phyloP scores from a whole-genome alignment of 2,113 vertebrate genomes.

The Ptilonorhynchus violaceus region DNA sequence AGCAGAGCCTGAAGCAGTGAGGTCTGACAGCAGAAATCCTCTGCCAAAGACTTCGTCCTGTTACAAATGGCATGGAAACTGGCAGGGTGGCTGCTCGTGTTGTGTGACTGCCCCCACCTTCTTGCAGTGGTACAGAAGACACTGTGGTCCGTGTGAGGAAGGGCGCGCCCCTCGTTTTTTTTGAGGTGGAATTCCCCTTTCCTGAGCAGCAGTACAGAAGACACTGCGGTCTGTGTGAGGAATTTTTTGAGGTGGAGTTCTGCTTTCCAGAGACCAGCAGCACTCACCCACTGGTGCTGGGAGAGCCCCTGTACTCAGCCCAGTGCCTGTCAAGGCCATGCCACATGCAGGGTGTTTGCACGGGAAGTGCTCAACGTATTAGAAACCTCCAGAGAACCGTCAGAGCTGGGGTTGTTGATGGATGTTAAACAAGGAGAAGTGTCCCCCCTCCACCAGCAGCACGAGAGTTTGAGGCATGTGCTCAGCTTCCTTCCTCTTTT shows the following conservation, averaged over 20 bases:
- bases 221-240: rapidly evolving
- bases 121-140: background rate
- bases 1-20: background rate
- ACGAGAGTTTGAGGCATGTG: background rate
- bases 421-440: background rate
- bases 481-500: slow-evolving; percentile 37
- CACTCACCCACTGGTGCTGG: rapidly evolving
- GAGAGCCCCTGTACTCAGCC: background rate
- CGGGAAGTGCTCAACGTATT: background rate
- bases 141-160: rapidly evolving
- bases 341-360: background rate
- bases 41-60: background rate
- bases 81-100: background rate
- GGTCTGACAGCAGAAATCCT: background rate
- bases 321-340: rapidly evolving
- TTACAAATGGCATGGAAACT: background rate
- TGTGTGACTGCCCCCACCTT: background rate
- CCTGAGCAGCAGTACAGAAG: background rate
- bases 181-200: background rate
- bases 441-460: rapidly evolving
- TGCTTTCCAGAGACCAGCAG: background rate
- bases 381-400: background rate
- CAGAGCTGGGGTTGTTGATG: background rate
- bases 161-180: rapidly evolving
- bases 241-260: background rate